phyloP scores from a whole-genome alignment of 2,797 vertebrate genomes.

The Morus bassanus region DNA sequence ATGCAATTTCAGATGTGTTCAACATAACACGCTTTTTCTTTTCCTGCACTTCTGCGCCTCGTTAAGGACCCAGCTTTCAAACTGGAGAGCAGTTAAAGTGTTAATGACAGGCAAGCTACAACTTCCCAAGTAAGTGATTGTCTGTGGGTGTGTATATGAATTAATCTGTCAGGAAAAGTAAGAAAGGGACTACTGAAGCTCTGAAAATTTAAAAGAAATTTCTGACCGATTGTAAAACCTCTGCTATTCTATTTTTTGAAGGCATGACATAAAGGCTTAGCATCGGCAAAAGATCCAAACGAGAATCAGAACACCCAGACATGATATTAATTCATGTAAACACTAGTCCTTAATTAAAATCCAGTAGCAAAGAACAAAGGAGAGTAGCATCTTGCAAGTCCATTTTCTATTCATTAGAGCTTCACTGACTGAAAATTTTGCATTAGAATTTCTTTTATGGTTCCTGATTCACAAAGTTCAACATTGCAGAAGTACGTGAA shows the following conservation, averaged over 20 bases:
- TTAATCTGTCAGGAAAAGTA: background rate
- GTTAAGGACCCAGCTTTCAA: background rate
- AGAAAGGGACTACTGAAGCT: background rate
- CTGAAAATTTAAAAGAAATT: background rate
- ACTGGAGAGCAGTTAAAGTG: background rate
- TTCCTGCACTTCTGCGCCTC: background rate
- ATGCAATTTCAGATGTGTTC: background rate
- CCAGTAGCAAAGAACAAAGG: background rate
- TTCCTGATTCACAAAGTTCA: background rate
- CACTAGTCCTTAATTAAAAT: background rate
- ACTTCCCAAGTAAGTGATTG: background rate
- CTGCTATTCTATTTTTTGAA: background rate
- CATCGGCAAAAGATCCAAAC: background rate
- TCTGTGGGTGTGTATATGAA: background rate
- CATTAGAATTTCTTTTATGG: background rate
- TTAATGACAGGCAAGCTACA: background rate
- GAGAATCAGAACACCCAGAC: background rate
- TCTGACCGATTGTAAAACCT: background rate
- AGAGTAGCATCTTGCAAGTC: background rate
- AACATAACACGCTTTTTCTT: background rate
- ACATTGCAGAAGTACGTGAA: background rate
- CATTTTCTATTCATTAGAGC: background rate
- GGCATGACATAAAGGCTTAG: background rate
- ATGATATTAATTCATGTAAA: background rate
- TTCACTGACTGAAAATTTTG: background rate